phyloP scores from a whole-genome alignment of 1,140 invertebrate species.

The Spodoptera frugiperda region DNA sequence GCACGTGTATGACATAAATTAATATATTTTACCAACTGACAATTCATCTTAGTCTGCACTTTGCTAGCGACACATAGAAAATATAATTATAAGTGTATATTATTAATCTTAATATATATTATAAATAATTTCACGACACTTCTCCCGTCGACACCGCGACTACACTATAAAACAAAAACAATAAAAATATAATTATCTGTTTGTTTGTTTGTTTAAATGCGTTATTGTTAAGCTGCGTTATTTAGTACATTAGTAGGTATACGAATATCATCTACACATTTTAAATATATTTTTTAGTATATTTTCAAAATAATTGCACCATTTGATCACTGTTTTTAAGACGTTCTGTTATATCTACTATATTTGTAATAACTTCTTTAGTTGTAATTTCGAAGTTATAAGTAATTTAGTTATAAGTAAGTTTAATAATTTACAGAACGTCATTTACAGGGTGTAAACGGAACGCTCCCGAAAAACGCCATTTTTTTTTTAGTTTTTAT shows the following conservation, averaged over 20 bases:
- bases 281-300: slow-evolving; percentile 38
- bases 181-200: slow-evolving; percentile 31
- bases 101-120: slow-evolving; percentile 2
- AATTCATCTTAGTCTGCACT: background rate
- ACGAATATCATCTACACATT: slow-evolving; percentile 25
- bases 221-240: slow-evolving; percentile 35
- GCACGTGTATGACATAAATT: slow-evolving; percentile 29
- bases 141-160: slow-evolving; percentile 33
- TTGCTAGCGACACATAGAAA: background rate
- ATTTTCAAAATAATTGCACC: slow-evolving; percentile 47
- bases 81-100: slow-evolving; percentile 26
- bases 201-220: slow-evolving; percentile 35
- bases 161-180: slow-evolving; percentile 45
- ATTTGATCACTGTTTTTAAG: slow-evolving; percentile 22
- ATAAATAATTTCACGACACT: slow-evolving; percentile 26
- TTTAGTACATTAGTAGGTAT: slow-evolving; percentile 26
- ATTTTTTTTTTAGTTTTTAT: no score
- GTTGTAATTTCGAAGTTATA: background rate
- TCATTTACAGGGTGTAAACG: no score
- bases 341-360: background rate
- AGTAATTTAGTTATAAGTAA: background rate
- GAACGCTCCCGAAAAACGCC: no score
- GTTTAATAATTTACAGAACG: background rate
- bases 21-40: slow-evolving; percentile 15
- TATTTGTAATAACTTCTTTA: background rate